Conservation (phyloP, 1,140 invertebrate genomes). For the Drosophila simulans region DNA sequence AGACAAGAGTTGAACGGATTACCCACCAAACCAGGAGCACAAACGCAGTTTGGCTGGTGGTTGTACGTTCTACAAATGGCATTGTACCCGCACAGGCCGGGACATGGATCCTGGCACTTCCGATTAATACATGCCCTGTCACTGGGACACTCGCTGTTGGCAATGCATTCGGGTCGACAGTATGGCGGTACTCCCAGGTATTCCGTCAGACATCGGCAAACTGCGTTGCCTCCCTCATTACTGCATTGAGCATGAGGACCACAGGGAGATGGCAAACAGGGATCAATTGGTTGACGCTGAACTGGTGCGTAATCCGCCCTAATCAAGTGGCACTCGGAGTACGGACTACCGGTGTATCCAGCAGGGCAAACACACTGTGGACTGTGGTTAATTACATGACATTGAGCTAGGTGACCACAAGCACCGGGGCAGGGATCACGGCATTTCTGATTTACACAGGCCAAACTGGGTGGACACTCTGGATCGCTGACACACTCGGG, state of each 20-base stretch:
- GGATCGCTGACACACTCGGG: conserved; percentile 87
- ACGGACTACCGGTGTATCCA: conserved; percentile 90
- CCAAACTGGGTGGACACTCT: conserved; percentile 86
- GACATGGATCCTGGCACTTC: conserved; percentile 87
- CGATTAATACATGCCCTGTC: conserved; percentile 89
- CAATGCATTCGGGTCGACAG: conserved; percentile 88
- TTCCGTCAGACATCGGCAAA: conserved; percentile 89
- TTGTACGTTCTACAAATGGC: conserved; percentile 88
- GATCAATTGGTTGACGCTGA: conserved; percentile 89
- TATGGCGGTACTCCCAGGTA: conserved; percentile 88
- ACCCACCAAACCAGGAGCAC: conserved; percentile 89
- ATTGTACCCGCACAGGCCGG: conserved; percentile 87
- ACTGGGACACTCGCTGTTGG: conserved; percentile 88
- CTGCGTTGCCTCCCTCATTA: conserved; percentile 87
- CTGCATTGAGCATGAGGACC: conserved; percentile 90
- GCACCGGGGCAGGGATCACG: conserved; percentile 87
- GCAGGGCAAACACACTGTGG: conserved; percentile 90
- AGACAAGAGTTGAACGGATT: conserved; percentile 88
- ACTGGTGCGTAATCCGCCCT: conserved; percentile 88
- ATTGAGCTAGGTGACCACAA: conserved; percentile 89
- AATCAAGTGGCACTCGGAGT: conserved; percentile 88
- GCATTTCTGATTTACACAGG: conserved; percentile 87
- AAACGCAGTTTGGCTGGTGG: conserved; percentile 88
- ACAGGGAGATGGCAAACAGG: conserved; percentile 90
- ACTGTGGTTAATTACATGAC: conserved; percentile 92